These are phyloP conservation scores for Acanthosoma haemorrhoidale DNA, from an alignment of 2,888 invertebrate species.

Conservation along the genomic window DNA sequence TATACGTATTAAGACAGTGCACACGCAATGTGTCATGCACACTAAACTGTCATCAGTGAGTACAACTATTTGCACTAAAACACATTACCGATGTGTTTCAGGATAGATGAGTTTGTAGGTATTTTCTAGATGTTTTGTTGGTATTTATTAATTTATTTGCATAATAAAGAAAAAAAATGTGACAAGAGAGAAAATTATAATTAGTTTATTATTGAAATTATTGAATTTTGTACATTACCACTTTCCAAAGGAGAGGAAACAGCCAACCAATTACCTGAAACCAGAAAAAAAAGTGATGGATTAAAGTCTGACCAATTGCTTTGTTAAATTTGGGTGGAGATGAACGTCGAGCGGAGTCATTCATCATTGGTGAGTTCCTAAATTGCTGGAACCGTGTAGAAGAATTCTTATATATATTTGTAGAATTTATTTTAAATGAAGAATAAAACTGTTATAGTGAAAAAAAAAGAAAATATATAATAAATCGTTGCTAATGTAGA, in stretches of 20 bases:
- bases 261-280: conserved; percentile 38
- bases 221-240: conserved; percentile 35
- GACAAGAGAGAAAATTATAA: background rate
- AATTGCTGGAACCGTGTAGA: background rate
- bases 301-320: background rate
- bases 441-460: background rate
- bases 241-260: conserved; percentile 36
- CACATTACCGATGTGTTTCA: background rate
- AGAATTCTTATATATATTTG: background rate
- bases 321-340: background rate
- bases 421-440: background rate
- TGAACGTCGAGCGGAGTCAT: background rate
- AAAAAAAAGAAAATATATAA: background rate
- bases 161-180: background rate
- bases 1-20: too few relatives aligned
- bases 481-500: too few relatives aligned
- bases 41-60: background rate
- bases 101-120: background rate
- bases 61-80: background rate
- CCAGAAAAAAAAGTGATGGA: conserved; percentile 24
- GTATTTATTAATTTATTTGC: too few relatives aligned
- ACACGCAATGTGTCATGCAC: background rate
- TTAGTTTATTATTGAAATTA: conserved; percentile 15
- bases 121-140: background rate
- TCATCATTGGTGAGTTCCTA: background rate